phyloP scores from a whole-genome alignment of 2,888 invertebrate genomes.

The Anagyrus pseudococci region DNA sequence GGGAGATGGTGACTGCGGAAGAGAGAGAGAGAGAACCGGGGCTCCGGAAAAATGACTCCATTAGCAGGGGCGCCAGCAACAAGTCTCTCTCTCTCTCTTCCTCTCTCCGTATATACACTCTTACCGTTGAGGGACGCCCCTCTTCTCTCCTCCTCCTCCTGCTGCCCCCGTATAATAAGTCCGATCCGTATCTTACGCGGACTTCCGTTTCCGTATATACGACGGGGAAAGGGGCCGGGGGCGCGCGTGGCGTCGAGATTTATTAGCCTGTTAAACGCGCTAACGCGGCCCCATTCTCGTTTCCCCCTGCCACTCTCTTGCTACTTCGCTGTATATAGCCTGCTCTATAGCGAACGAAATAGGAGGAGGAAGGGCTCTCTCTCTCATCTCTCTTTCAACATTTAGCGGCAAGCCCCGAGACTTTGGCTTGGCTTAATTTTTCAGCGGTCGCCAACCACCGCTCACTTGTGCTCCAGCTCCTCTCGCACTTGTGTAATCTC shows the following conservation, averaged over 20 bases:
- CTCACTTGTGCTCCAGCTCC: too few relatives aligned
- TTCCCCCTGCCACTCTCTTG: too few relatives aligned
- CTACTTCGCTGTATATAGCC: too few relatives aligned
- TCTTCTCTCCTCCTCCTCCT: too few relatives aligned
- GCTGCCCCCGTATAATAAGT: constrained; percentile 51
- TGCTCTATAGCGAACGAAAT: too few relatives aligned
- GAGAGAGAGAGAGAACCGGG: constrained; percentile 41
- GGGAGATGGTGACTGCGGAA: too few relatives aligned
- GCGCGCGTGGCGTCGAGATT: constrained; percentile 42
- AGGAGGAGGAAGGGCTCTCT: too few relatives aligned
- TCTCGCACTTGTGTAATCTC: too few relatives aligned
- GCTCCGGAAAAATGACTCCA: constrained; percentile 60
- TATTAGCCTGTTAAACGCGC: constrained; percentile 47
- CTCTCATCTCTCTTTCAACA: too few relatives aligned
- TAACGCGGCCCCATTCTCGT: constrained; percentile 47
- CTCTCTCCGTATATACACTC: not conserved
- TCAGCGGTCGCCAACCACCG: too few relatives aligned
- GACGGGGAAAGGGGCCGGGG: not conserved
- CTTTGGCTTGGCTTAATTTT: too few relatives aligned
- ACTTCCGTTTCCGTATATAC: not conserved
- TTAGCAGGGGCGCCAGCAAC: constrained; percentile 53
- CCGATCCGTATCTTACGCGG: constrained; percentile 53
- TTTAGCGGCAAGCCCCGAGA: too few relatives aligned
- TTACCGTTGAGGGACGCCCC: not conserved
- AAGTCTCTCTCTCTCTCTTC: constrained; percentile 52